These are phyloP conservation scores for Edolisoma coerulescens DNA, from an alignment of 2,113 vertebrate species.

Conservation along the genomic window DNA sequence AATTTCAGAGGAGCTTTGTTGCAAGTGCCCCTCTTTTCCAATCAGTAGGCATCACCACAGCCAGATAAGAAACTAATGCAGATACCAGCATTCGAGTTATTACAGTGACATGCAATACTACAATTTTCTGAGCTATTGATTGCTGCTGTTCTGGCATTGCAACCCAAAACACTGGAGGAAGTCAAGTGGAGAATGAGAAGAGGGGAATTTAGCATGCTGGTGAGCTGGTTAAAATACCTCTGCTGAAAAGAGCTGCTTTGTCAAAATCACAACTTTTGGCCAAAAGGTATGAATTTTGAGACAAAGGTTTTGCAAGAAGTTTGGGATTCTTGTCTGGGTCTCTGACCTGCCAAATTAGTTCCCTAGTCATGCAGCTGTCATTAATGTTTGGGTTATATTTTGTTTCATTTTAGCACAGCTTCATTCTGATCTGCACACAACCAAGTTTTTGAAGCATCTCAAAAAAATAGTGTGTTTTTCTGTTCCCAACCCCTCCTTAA, in stretches of 20 bases:
- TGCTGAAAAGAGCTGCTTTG: not conserved
- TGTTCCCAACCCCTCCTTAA: not conserved
- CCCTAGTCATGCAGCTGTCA: not conserved
- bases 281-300: not conserved
- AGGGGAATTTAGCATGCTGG: not conserved
- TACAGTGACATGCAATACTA: not conserved
- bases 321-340: not conserved
- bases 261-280: not conserved
- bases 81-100: not conserved
- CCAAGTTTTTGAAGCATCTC: not conserved
- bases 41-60: constrained; percentile 5
- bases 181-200: not conserved
- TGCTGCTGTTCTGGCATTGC: constrained; percentile 1
- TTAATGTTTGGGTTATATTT: not conserved
- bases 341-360: not conserved
- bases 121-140: constrained; percentile 44
- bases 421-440: not conserved
- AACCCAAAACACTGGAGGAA: constrained; percentile 22
- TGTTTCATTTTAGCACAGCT: not conserved
- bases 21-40: constrained; percentile 12
- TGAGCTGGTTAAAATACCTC: not conserved
- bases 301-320: not conserved
- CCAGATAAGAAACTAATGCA: not conserved
- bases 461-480: not conserved
- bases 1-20: constrained; percentile 27